A percentile compares a stretch with the other conserved stretches of the same genome.
Evolutionary conservation across 2,888 invertebrate genomes (phyloP).

Genomic region (Autographa gamma): DNA sequence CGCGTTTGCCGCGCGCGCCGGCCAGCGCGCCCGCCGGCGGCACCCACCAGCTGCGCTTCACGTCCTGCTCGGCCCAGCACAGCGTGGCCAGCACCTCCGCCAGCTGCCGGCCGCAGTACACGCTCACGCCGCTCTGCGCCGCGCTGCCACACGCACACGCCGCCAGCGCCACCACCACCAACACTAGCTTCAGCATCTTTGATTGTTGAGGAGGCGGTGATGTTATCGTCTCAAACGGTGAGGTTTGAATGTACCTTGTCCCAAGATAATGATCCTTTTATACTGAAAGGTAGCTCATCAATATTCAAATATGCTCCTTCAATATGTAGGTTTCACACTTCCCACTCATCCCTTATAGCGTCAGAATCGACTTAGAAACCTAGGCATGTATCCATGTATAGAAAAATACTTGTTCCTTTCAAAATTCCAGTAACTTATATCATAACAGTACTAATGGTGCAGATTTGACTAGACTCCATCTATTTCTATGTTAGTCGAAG

Average conservation of each 20-base stretch:
- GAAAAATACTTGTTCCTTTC: too few species aligned
- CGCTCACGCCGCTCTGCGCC: conserved; percentile 11
- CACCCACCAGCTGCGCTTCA: conserved; percentile 36
- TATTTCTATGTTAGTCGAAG: too few species aligned
- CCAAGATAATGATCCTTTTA: conserved; percentile 26
- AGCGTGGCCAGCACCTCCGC: conserved; percentile 23
- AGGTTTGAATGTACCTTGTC: conserved; percentile 24
- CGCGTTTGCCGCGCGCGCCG: conserved; percentile 51
- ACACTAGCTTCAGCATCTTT: conserved; percentile 31
- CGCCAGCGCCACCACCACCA: conserved; percentile 17
- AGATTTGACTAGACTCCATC: too few species aligned
- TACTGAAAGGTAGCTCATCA: conserved; percentile 30
- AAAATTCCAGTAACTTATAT: too few species aligned
- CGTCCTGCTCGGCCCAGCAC: conserved; percentile 27
- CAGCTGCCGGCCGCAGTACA: conserved; percentile 44
- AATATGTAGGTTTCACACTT: neutral
- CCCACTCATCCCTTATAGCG: conserved; percentile 3
- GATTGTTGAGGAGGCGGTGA: neutral
- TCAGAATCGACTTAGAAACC: neutral
- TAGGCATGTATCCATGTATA: too few species aligned
- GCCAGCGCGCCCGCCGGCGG: conserved; percentile 15
- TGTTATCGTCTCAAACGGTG: conserved; percentile 23
- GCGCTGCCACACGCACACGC: conserved; percentile 10
- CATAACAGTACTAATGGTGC: too few species aligned
- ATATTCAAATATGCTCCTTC: conserved; percentile 15